Percentiles rank a stretch among this genome's conserved stretches.
Conservation (phyloP, 1,140 invertebrate species). For the Drosophila virilis region DNA sequence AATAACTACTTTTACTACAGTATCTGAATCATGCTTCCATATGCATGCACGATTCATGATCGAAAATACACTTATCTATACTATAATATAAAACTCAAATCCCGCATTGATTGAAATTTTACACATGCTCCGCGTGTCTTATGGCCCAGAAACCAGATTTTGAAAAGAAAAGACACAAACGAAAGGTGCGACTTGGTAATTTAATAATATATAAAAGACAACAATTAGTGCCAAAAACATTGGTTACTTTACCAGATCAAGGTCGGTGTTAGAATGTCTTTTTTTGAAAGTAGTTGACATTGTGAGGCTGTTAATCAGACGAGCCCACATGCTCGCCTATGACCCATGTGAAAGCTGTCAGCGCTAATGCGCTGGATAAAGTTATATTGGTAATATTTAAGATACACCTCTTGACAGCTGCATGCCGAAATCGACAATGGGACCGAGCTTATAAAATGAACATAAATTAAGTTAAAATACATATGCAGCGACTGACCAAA, state of each 20-base stretch:
- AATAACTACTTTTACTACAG: too few relatives aligned
- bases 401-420: constrained; percentile 2
- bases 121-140: not conserved
- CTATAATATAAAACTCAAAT: not conserved
- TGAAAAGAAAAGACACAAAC: constrained; percentile 25
- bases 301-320: constrained; percentile 35
- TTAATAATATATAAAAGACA: constrained; percentile 22
- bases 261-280: constrained; percentile 53
- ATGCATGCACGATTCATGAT: too few relatives aligned
- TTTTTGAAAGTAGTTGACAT: constrained; percentile 78
- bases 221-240: constrained; percentile 57
- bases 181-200: constrained; percentile 34
- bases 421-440: constrained; percentile 13
- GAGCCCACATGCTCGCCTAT: constrained; percentile 45
- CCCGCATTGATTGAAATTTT: constrained; percentile 1
- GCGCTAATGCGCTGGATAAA: constrained; percentile 18
- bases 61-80: not conserved
- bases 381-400: constrained; percentile 33
- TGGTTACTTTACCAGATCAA: constrained; percentile 34
- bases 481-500: constrained; percentile 48
- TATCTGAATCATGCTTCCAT: too few relatives aligned
- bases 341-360: constrained; percentile 17
- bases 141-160: not conserved
- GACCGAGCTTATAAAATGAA: constrained; percentile 14
- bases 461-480: constrained; percentile 50